Evolutionary conservation across 1,140 invertebrate species (phyloP).

Genomic region (Polypedilum vanderplanki): DNA sequence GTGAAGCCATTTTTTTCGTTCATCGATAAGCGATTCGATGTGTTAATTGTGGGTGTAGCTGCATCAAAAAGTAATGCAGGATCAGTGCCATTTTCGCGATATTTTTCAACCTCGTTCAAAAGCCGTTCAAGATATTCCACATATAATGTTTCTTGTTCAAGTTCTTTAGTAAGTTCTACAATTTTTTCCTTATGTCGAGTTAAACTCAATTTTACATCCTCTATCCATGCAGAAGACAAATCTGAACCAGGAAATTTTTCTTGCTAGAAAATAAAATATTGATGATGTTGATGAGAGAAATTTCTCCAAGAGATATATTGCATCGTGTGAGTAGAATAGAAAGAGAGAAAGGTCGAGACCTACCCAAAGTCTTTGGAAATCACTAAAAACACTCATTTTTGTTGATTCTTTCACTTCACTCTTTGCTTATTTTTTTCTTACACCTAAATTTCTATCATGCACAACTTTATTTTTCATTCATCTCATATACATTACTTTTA

Average conservation of each 20-base stretch:
- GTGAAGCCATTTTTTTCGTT: conserved; percentile 4
- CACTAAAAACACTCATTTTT: conserved; percentile 77
- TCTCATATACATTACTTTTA: too few relatives aligned
- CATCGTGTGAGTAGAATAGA: conserved; percentile 6
- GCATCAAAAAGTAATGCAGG: conserved; percentile 41
- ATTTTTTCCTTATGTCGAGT: conserved; percentile 81
- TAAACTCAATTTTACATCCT: conserved; percentile 80
- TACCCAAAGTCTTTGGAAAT: conserved; percentile 78
- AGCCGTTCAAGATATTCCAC: conserved; percentile 80
- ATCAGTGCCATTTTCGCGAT: conserved; percentile 50
- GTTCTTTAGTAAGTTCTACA: conserved; percentile 66
- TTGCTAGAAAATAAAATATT: neutral
- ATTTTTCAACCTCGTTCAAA: conserved; percentile 71
- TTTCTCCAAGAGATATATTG: neutral
- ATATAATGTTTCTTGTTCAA: conserved; percentile 84
- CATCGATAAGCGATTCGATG: conserved; percentile 11
- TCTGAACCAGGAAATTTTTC: conserved; percentile 70
- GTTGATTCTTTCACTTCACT: neutral
- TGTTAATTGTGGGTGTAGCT: conserved; percentile 33
- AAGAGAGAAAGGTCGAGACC: neutral
- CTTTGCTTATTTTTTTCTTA: too few relatives aligned
- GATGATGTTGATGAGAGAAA: neutral
- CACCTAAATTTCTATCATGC: too few relatives aligned
- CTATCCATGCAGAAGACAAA: conserved; percentile 81
- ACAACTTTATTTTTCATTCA: too few relatives aligned